phyloP scores from a whole-genome alignment of 2,113 vertebrate genomes.

The Sander vitreus region DNA sequence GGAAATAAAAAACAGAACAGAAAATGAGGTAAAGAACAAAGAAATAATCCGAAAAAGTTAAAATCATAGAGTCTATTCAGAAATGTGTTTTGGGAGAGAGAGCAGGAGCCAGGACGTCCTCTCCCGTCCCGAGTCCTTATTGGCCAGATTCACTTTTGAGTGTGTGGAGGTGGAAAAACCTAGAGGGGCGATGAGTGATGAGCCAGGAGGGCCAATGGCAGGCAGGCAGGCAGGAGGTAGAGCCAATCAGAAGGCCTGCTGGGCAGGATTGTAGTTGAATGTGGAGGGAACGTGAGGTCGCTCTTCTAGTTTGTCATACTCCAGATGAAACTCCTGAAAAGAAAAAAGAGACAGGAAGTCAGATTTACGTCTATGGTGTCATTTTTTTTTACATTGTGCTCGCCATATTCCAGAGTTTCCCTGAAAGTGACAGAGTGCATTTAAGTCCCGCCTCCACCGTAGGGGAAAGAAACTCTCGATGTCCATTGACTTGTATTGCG shows the following conservation, averaged over 20 bases:
- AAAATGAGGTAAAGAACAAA: slow-evolving; percentile 66
- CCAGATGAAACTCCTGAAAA: slow-evolving; percentile 96
- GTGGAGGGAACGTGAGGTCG: slow-evolving; percentile 99
- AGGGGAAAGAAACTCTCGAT: too few relatives aligned
- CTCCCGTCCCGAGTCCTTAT: slow-evolving; percentile 45
- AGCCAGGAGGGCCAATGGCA: slow-evolving; percentile 72
- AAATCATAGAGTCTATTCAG: slow-evolving; percentile 71
- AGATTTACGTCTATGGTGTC: too few relatives aligned
- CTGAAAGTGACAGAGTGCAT: too few relatives aligned
- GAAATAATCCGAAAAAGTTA: slow-evolving; percentile 48
- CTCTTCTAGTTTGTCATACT: slow-evolving; percentile 99
- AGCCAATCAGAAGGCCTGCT: slow-evolving; percentile 98
- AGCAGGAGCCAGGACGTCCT: slow-evolving; percentile 41
- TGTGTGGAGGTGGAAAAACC: slow-evolving; percentile 58
- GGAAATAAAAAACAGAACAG: slow-evolving; percentile 29
- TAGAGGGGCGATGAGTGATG: slow-evolving; percentile 35
- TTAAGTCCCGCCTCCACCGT: too few relatives aligned
- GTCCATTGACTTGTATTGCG: too few relatives aligned
- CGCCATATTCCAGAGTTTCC: too few relatives aligned
- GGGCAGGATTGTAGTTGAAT: slow-evolving; percentile 99
- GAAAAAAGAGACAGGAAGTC: background rate
- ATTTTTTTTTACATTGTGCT: too few relatives aligned
- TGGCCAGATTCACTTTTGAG: slow-evolving; percentile 58
- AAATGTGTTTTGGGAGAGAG: background rate
- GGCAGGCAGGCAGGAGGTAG: slow-evolving; percentile 64